Conservation (phyloP, 2,888 invertebrate species). For the Eristalis tenax region DNA sequence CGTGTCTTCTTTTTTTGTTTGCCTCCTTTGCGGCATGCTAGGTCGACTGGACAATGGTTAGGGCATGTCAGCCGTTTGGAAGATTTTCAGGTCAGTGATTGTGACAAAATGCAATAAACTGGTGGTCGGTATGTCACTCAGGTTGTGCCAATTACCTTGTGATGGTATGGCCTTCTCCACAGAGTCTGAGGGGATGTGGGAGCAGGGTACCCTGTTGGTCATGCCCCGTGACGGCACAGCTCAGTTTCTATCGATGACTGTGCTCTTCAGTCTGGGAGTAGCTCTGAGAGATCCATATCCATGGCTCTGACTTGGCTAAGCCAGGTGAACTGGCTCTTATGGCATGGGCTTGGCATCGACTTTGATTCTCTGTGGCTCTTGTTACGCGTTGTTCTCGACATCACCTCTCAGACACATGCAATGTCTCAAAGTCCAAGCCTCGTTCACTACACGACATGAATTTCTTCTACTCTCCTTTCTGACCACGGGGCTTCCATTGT, state of each 20-base stretch:
- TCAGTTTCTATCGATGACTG: too few species aligned
- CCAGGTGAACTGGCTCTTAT: too few species aligned
- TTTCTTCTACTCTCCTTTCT: not conserved
- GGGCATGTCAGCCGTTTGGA: slow-evolving; percentile 41
- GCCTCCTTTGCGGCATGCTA: not conserved
- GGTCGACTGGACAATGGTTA: slow-evolving; percentile 39
- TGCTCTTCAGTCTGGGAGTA: too few species aligned
- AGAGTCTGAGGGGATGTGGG: too few species aligned
- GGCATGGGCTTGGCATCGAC: too few species aligned
- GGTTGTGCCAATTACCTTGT: slow-evolving; percentile 53
- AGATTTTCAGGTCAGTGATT: slow-evolving; percentile 63
- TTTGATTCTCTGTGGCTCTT: too few species aligned
- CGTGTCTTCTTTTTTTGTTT: too few species aligned
- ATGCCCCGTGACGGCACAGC: too few species aligned
- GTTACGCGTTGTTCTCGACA: not conserved
- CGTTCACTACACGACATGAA: not conserved
- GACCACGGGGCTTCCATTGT: not conserved
- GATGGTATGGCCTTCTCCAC: not conserved
- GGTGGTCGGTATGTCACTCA: not conserved
- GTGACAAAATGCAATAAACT: slow-evolving; percentile 68
- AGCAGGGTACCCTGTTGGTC: too few species aligned
- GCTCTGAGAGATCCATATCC: too few species aligned
- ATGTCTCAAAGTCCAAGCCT: not conserved
- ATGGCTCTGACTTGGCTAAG: too few species aligned
- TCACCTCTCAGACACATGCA: not conserved